Conservation (phyloP, 2,797 vertebrate genomes). For the Muraenolepis orangiensis region DNA sequence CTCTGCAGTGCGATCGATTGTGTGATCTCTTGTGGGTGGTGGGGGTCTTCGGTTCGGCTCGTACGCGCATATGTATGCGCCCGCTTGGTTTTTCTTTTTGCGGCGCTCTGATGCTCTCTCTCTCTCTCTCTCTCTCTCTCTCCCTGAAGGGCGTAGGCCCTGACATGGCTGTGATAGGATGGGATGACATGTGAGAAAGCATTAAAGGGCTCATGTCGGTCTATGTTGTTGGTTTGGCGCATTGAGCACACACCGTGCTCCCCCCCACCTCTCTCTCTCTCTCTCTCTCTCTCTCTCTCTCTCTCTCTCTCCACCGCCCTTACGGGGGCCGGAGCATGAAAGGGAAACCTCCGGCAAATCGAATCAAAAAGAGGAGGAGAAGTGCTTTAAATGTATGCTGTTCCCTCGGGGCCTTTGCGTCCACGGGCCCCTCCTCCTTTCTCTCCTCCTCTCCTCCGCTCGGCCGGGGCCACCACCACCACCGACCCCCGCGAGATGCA, state of each 20-base stretch:
- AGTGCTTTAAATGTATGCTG: slow-evolving; percentile 76
- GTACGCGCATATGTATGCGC: slow-evolving; percentile 51
- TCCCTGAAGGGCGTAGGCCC: slow-evolving; percentile 32
- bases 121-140: too few species aligned
- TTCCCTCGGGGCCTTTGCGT: slow-evolving; percentile 64
- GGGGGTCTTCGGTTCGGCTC: slow-evolving; percentile 28
- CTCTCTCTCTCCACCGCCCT: slow-evolving; percentile 9
- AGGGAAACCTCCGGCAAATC: slow-evolving; percentile 62
- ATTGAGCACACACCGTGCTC: too few species aligned
- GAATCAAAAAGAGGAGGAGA: slow-evolving; percentile 67
- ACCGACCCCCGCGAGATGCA: slow-evolving; percentile 70
- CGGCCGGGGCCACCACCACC: slow-evolving; percentile 53
- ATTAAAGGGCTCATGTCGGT: slow-evolving; percentile 47
- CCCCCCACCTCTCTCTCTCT: slow-evolving; percentile 43
- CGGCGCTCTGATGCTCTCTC: slow-evolving; percentile 46
- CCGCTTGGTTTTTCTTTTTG: slow-evolving; percentile 49
- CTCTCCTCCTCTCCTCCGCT: slow-evolving; percentile 25
- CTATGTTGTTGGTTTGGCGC: slow-evolving; percentile 47
- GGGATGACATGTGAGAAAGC: slow-evolving; percentile 42
- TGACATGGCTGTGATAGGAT: slow-evolving; percentile 28
- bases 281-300: slow-evolving; percentile 33
- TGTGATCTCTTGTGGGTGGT: slow-evolving; percentile 53
- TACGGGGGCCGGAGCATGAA: slow-evolving; percentile 37
- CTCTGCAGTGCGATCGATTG: slow-evolving; percentile 52
- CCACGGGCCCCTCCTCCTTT: slow-evolving; percentile 40